Evolutionary conservation across 2,888 invertebrate species (phyloP), one percentile per base, ranked within the genome.

Genomic region (Agrotis clavis): DNA sequence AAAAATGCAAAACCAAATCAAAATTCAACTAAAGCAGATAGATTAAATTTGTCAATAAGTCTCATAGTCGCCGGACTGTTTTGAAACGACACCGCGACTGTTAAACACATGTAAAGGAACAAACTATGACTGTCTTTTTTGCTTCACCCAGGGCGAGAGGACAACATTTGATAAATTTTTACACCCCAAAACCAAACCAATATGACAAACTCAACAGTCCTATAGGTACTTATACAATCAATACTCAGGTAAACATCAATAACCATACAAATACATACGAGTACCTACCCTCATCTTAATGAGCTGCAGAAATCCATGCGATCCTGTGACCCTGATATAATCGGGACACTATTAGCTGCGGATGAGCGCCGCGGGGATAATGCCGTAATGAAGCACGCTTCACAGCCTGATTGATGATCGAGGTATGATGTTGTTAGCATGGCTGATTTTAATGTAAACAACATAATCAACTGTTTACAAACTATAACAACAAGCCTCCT

Each of bases 321-420:
- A 74, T 50, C 51, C 66, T 35, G 41, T 75, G 75, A 75, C 71
- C 78, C 75, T 71, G 67, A 64, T 80, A 64, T 80, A 79, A 79
- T 80, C 71, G 56, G 56, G 71, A 64, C 63, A 71, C 78, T 64
- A 75, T 79, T 79, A 77, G 53, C 21, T 4, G 60, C 69, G 71
- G 71, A 60, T 75, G 78, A 71, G 48, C 60, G 71, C 19, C 30
- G 66, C n/a, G 45, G 51, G 78, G 56, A 75, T 79, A 79, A 79
- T 67, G 71, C 54, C 54, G 53, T 80, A 79, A 79, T 75, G 78
- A 79, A 79, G 61, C 74, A 74, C 59, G 78, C 63, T 64, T 47
- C 66, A 19, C 45, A 60, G 69, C 65, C 71, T 79, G 80, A 78
- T 75, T 79, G 78, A 78, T 79, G 78, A 56, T 64, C 70, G 71